phyloP scores from a whole-genome alignment of 2,888 invertebrate species.

The Dasysyrphus tricinctus region DNA sequence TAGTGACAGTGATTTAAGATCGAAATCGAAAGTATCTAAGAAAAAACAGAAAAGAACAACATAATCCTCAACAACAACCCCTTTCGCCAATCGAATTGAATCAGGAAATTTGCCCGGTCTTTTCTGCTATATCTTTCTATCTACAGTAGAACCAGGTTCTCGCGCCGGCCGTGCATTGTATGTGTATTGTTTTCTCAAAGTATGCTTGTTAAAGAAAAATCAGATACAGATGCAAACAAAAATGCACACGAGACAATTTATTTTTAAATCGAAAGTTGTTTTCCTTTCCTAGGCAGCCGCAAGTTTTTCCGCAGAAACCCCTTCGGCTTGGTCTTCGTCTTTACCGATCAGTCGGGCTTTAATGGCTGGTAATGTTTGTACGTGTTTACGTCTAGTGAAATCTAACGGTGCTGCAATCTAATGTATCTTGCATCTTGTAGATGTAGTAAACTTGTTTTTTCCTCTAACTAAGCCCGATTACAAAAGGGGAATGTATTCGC shows the following conservation, averaged over 20 bases:
- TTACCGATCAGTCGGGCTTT: constrained; percentile 27
- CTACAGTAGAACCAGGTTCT: constrained; percentile 43
- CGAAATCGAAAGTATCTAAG: constrained; percentile 61
- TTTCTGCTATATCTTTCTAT: neutral
- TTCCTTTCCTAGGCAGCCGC: constrained; percentile 50
- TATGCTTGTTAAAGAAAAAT: constrained; percentile 8
- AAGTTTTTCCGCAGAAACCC: constrained; percentile 33
- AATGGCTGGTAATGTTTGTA: constrained; percentile 30
- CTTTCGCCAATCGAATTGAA: neutral
- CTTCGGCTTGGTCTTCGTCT: neutral
- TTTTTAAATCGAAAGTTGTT: constrained; percentile 75
- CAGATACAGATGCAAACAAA: constrained; percentile 25
- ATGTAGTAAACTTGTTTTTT: constrained; percentile 59
- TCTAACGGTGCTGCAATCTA: constrained; percentile 61
- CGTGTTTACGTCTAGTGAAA: constrained; percentile 53
- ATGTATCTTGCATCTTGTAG: constrained; percentile 45
- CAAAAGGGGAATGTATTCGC: constrained; percentile 16
- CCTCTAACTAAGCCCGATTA: constrained; percentile 18
- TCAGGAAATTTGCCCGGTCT: constrained; percentile 40
- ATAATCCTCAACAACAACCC: neutral
- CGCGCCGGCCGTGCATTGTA: neutral
- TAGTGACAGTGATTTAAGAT: constrained; percentile 36
- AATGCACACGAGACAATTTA: constrained; percentile 66
- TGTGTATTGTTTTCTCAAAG: constrained; percentile 20
- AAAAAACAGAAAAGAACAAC: constrained; percentile 22